Evolutionary conservation across 2,888 invertebrate species (phyloP), one percentile per base, ranked within the genome.

Genomic region (Tiliacea citrago): DNA sequence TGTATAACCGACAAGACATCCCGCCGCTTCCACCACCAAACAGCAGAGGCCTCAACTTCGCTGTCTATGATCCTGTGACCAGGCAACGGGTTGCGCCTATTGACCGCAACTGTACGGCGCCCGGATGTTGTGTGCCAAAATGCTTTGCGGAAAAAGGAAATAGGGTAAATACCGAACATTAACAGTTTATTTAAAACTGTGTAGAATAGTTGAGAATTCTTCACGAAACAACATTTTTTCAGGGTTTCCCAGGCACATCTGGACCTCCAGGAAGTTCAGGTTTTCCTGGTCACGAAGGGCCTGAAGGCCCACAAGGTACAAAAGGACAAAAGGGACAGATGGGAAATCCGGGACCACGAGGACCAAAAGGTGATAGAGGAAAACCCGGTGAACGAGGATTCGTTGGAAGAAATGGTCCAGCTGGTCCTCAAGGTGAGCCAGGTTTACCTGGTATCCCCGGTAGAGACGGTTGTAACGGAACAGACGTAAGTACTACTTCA

Each of bases 391-490:
- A 98, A 84, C 99, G 99, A 81, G 99, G 99, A 75, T 98, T 98
- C 92, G 79, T 98, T 97, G 86, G 86, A 63, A 84, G 86, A 67
- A 82, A 77, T 81, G 86, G 86, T 49, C 82, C 84, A 45, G 95
- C 97, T 60, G 99, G 99, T 61, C 95, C 97, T 77, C 97, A 97
- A 91, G 98, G 98, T 51, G 97, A 97, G 73, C 88, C 97, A 0
- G 98, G 99, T 51, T 58, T 81, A 97, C 97, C 97, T n/a, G 99
- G 99, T 86, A 95, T 97, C 61, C 98, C 98, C 58, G 99, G 99
- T 69, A 96, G 98, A 88, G 99, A 99, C 92, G 99, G 99, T 16
- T 99, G 99, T 92, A 99, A 99, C 91, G 99, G 99, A 90, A 98
- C 99, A 71, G 99, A 99, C 94, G 99, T 98, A 97, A 97, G 97